Conservation (phyloP, 2,888 invertebrate genomes). For the Geophilus truncorum region DNA sequence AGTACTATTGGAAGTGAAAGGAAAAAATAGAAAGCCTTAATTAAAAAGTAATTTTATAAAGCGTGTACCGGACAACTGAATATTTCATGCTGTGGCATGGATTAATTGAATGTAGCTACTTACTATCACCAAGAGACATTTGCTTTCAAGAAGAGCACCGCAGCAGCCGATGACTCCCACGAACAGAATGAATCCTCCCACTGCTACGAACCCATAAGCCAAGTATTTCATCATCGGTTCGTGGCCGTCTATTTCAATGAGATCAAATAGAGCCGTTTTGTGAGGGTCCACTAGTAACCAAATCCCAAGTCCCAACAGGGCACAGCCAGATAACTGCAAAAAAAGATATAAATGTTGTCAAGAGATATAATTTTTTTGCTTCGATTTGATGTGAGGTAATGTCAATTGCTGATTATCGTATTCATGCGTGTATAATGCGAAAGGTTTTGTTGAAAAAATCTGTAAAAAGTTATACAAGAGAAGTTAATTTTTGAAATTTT, state of each 20-base stretch:
- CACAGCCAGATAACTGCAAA: constrained; percentile 55
- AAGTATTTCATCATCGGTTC: constrained; percentile 52
- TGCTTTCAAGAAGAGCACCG: constrained; percentile 55
- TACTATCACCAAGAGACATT: constrained; percentile 52
- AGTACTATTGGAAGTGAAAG: constrained; percentile 47
- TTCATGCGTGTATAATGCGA: too few relatives aligned
- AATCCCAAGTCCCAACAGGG: constrained; percentile 54
- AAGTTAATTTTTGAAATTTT: too few relatives aligned
- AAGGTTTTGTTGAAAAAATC: too few relatives aligned
- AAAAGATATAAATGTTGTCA: neutral
- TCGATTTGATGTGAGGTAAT: too few relatives aligned
- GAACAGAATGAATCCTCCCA: constrained; percentile 54
- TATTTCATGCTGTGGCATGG: constrained; percentile 13
- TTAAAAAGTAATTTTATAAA: neutral
- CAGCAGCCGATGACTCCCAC: constrained; percentile 59
- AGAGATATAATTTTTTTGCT: neutral
- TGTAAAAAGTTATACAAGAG: too few relatives aligned
- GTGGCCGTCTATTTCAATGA: constrained; percentile 50
- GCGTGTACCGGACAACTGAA: neutral
- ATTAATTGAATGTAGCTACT: constrained; percentile 39
- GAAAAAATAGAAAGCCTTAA: neutral
- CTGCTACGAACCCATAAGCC: constrained; percentile 54
- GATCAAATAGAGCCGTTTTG: constrained; percentile 53
- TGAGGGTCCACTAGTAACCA: constrained; percentile 55
- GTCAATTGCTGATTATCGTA: too few relatives aligned